Evolutionary conservation across 2,113 vertebrate genomes (phyloP), one percentile per base, ranked within the genome.

Genomic region (Otocyon megalotis): DNA sequence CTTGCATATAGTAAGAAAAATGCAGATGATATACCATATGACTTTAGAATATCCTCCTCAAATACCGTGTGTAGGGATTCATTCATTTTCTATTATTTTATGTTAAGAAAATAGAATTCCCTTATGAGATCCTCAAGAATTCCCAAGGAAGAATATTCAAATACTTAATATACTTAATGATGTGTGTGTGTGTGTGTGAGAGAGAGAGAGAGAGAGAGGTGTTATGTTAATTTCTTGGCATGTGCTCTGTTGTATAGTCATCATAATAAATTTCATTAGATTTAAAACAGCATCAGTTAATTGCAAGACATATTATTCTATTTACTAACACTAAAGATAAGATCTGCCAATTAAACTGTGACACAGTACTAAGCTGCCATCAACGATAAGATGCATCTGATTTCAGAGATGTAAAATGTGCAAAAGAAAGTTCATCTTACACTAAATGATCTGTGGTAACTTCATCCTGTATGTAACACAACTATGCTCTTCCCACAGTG

Each of bases 11-110:
- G 74, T 82, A 30, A 67, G 26, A 96, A 94, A 74, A 8, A 58
- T n/a, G 37, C 4, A 62, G 19, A 53, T 81, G 76, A 43, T 22
- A 60, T 43, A 69, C 16, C 4, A 10, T 28, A 24, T 32, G 28
- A 48, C 9, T 90, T 90, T 60, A 79, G 19, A 82, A 37, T 56
- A 85, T 50, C 11, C 12, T n/a, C 26, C 5, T 95, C 8, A 54
- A 84, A 81, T 91, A 88, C 88, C 50, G 67, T 15, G 53, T 35
- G 3, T 19, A 80, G 43, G 4, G 79, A 81, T 4, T 93, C 32
- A 88, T 93, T 81, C 74, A 6, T 76, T 77, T 48, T 2, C 48
- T 37, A 43, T 54, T 90, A 53, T 90, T 93, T 95, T 96, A 15
- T 88, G 56, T 56, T 65, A 54, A 77, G 19, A 93, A 96, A 96